These are phyloP conservation scores for Lasaia peninsularis DNA, from an alignment of 1,140 invertebrate species.

Conservation along the genomic window DNA sequence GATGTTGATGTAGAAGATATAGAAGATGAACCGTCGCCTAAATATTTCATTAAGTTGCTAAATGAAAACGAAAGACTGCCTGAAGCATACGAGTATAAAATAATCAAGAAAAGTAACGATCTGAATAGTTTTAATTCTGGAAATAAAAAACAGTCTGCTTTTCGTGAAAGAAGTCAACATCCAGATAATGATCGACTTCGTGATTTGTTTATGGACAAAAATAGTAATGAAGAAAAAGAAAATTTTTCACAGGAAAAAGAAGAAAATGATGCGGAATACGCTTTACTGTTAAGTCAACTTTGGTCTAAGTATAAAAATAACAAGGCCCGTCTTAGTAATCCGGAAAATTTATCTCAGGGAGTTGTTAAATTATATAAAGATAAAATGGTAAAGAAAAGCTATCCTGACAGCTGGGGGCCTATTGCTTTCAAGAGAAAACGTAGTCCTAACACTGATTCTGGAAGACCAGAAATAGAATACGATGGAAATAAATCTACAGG, in stretches of 20 bases:
- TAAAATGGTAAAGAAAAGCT: conserved; percentile 68
- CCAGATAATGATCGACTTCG: conserved; percentile 76
- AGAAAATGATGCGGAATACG: conserved; percentile 76
- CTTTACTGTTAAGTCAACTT: conserved; percentile 76
- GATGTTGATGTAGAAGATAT: conserved; percentile 50
- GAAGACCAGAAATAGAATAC: conserved; percentile 42
- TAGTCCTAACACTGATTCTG: conserved; percentile 56
- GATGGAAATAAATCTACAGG: conserved; percentile 57
- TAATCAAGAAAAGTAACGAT: conserved; percentile 55
- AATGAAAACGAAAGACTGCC: conserved; percentile 47
- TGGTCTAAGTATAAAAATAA: conserved; percentile 81
- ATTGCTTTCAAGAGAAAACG: conserved; percentile 74
- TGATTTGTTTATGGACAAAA: conserved; percentile 77
- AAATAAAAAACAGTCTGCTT: conserved; percentile 68
- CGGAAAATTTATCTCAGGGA: conserved; percentile 53
- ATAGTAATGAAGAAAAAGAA: conserved; percentile 63
- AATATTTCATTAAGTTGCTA: conserved; percentile 59
- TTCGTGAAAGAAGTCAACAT: conserved; percentile 77
- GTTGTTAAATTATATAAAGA: conserved; percentile 67
- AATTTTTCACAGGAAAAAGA: conserved; percentile 56
- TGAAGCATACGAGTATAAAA: conserved; percentile 59
- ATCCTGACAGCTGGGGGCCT: conserved; percentile 67
- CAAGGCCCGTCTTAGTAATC: conserved; percentile 45
- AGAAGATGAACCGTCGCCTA: conserved; percentile 48
- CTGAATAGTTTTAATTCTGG: conserved; percentile 21